Evolutionary conservation across 2,113 vertebrate genomes (phyloP), one percentile per base, ranked within the genome.

Genomic region (Empidonax alnorum): DNA sequence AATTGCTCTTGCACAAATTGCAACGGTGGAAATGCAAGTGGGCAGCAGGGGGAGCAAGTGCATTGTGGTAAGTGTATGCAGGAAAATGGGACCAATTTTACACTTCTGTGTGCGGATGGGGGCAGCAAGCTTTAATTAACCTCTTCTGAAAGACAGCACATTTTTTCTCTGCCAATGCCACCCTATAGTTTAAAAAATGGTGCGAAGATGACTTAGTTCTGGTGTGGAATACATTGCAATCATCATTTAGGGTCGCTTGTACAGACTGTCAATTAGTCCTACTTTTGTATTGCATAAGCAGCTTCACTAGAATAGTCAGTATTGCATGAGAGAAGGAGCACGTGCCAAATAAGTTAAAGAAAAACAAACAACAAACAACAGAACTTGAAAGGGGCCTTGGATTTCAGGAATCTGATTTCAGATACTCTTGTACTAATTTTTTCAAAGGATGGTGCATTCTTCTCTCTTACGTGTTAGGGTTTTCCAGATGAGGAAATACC

Each of bases 11-110:
- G 22, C 14, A 22, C 20, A 8, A 27, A 28, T 4, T 20, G 9
- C 35, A 35, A 7, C 41, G 35, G 28, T 3, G 93, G 67, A 35
- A 67, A 87, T 61, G 14, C 13, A 52, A 91, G 56, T 56, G 71
- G 90, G 56, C 97, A 95, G 90, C 74, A 97, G 97, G 37, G 87
- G 95, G 96, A 89, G 93, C 76, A 84, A 90, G 61, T 16, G 87
- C 33, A 10, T 78, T 66, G 63, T n/a, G 56, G 31, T 62, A 49
- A 25, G 68, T 3, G 2, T 1, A 15, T 13, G 18, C 2, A 3
- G 66, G 7, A 39, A 41, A 84, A 25, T 0, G 0, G 3, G 50
- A 62, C 30, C 5, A 3, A 1, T 33, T 73, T 68, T 33, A n/a
- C 5, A 0, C 24, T 11, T 11, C 17, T 14, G 2, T 20, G n/a